These are phyloP conservation scores for Ginglymostoma cirratum DNA, from an alignment of 2,113 vertebrate species.

Conservation along the genomic window DNA sequence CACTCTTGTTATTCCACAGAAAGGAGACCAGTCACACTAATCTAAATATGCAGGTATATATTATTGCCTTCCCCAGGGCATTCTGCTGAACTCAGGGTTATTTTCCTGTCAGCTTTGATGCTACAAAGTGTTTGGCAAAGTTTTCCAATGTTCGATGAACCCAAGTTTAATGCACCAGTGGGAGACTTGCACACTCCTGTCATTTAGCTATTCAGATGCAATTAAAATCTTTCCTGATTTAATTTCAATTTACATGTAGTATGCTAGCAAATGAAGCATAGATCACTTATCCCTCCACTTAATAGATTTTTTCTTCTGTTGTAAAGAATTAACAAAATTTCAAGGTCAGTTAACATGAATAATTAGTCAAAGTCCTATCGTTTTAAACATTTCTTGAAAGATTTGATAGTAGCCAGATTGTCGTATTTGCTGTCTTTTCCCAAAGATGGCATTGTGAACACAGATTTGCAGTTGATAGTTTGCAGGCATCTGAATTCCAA, in stretches of 20 bases:
- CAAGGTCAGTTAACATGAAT: constrained; percentile 36
- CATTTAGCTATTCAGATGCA: constrained; percentile 33
- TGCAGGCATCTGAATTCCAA: constrained; percentile 30
- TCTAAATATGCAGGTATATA: constrained; percentile 33
- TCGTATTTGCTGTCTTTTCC: neutral
- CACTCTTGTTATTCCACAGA: neutral
- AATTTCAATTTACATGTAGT: constrained; percentile 33
- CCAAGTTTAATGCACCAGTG: constrained; percentile 8
- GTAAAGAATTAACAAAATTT: constrained; percentile 26
- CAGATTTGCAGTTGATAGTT: constrained; percentile 19
- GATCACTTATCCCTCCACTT: neutral
- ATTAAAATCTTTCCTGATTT: constrained; percentile 37
- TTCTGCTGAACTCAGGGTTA: neutral
- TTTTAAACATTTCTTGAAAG: constrained; percentile 4
- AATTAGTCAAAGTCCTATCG: constrained; percentile 27
- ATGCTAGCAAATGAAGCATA: constrained; percentile 19
- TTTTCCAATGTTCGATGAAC: neutral
- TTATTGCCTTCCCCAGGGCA: constrained; percentile 23
- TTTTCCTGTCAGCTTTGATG: constrained; percentile 35
- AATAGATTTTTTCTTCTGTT: constrained; percentile 31
- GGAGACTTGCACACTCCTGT: constrained; percentile 20
- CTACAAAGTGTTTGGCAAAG: constrained; percentile 8
- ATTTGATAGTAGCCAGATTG: constrained; percentile 28
- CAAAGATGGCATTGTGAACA: constrained; percentile 27
- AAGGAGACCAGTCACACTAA: constrained; percentile 9